phyloP scores from a whole-genome alignment of 2,797 vertebrate species.

The Ctenopoma multispine region DNA sequence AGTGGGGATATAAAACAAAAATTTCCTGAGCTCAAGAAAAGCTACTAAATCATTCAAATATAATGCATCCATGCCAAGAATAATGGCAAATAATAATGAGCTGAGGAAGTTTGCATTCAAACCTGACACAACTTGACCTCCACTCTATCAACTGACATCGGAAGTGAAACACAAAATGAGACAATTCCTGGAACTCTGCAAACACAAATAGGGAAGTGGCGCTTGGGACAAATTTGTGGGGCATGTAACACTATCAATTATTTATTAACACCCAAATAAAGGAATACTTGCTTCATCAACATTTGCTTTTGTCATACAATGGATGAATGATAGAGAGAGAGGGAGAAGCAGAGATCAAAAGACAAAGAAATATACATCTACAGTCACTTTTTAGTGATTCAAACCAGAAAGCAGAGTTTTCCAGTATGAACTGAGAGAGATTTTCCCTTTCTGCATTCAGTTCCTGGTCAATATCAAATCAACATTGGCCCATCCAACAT shows the following conservation, averaged over 20 bases:
- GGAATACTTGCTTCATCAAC: conserved; percentile 70
- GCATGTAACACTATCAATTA: conserved; percentile 75
- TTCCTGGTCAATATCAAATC: conserved; percentile 65
- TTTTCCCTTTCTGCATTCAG: conserved; percentile 31
- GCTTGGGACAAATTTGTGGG: conserved; percentile 65
- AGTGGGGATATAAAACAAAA: conserved; percentile 33
- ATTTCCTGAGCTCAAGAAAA: conserved; percentile 64
- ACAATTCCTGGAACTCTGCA: conserved; percentile 82
- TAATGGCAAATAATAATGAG: conserved; percentile 73
- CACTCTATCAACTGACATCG: conserved; percentile 77
- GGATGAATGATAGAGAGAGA: conserved; percentile 26
- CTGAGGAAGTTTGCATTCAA: conserved; percentile 77
- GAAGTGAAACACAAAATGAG: conserved; percentile 72
- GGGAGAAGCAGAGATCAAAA: conserved; percentile 4
- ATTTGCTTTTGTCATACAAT: conserved; percentile 52
- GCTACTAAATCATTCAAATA: conserved; percentile 71
- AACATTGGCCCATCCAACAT: conserved; percentile 26
- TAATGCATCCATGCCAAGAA: conserved; percentile 70
- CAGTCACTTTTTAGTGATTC: conserved; percentile 44
- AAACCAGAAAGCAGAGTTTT: conserved; percentile 57
- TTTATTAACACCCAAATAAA: conserved; percentile 80
- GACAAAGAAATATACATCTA: conserved; percentile 22
- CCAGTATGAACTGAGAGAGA: conserved; percentile 12
- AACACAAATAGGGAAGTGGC: conserved; percentile 79
- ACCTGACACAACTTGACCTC: conserved; percentile 75